Conservation (phyloP, 1,140 invertebrate species). For the Drosophila gunungcola region DNA sequence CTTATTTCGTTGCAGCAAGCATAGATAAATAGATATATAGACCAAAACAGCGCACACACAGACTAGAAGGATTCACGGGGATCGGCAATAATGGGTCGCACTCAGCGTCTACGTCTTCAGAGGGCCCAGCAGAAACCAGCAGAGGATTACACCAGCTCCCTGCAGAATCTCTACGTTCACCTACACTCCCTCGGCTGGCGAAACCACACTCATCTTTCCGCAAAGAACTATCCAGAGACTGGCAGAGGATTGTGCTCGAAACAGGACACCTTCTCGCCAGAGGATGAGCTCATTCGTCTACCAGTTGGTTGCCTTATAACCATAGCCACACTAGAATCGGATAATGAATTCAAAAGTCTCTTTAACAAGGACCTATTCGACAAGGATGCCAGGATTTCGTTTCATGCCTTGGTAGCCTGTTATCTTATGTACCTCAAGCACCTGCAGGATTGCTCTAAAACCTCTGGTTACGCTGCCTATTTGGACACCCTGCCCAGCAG, state of each 20-base stretch:
- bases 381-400: constrained; percentile 75
- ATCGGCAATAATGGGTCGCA: constrained; percentile 72
- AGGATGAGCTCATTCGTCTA: constrained; percentile 64
- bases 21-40: constrained; percentile 22
- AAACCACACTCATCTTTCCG: constrained; percentile 60
- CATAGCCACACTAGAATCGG: constrained; percentile 65
- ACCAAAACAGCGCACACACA: constrained; percentile 75
- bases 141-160: background rate
- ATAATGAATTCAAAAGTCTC: constrained; percentile 58
- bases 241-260: constrained; percentile 78
- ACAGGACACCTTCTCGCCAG: constrained; percentile 19
- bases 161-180: constrained; percentile 54
- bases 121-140: background rate
- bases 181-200: constrained; percentile 60
- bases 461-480: constrained; percentile 85
- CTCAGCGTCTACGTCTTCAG: constrained; percentile 52
- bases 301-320: constrained; percentile 67
- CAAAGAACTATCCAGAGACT: constrained; percentile 39
- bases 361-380: constrained; percentile 59
- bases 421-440: constrained; percentile 87
- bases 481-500: constrained; percentile 86
- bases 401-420: constrained; percentile 87
- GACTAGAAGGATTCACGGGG: background rate
- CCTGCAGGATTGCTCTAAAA: constrained; percentile 65
- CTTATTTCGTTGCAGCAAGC: constrained; percentile 82